Evolutionary conservation across 2,797 vertebrate genomes (phyloP).

Genomic region (Borostomias antarcticus): DNA sequence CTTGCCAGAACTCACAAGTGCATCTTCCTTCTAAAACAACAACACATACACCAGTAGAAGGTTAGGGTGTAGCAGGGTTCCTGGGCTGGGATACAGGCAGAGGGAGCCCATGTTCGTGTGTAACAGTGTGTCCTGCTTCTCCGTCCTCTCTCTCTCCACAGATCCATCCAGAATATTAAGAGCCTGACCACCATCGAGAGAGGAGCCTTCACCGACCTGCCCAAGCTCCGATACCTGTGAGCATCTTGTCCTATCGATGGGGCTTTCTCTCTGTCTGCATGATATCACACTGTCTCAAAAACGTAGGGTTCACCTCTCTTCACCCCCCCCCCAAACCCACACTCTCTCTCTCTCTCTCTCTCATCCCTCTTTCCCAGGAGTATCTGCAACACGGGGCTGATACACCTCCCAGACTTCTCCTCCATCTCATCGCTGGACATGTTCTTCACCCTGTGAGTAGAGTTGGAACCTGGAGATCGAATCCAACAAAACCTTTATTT

Average conservation of each 20-base stretch:
- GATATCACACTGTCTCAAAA: no score
- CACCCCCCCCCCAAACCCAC: not conserved
- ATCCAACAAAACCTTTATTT: no score
- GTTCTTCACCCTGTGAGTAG: conserved; percentile 82
- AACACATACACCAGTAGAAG: not conserved
- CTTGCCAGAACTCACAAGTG: no score
- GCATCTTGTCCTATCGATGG: conserved; percentile 46
- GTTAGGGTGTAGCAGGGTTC: no score
- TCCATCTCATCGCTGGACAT: conserved; percentile 75
- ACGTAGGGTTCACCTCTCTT: no score
- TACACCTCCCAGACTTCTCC: conserved; percentile 84
- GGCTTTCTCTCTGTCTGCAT: no score
- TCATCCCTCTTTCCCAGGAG: conserved; percentile 76
- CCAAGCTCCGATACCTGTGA: conserved; percentile 89
- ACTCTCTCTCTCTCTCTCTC: not conserved
- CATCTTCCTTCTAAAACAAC: no score
- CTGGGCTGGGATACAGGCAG: no score
- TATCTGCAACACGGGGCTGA: conserved; percentile 92
- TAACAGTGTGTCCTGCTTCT: conserved; percentile 18
- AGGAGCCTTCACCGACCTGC: conserved; percentile 87
- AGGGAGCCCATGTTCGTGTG: no score
- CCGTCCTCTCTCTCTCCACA: conserved; percentile 51
- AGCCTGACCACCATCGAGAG: conserved; percentile 82
- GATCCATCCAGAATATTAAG: conserved; percentile 86
- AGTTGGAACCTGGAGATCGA: no score